A percentile compares a stretch with the other conserved stretches of the same genome.
phyloP scores from a whole-genome alignment of 2,888 invertebrate species.

The Hydraecia micacea region DNA sequence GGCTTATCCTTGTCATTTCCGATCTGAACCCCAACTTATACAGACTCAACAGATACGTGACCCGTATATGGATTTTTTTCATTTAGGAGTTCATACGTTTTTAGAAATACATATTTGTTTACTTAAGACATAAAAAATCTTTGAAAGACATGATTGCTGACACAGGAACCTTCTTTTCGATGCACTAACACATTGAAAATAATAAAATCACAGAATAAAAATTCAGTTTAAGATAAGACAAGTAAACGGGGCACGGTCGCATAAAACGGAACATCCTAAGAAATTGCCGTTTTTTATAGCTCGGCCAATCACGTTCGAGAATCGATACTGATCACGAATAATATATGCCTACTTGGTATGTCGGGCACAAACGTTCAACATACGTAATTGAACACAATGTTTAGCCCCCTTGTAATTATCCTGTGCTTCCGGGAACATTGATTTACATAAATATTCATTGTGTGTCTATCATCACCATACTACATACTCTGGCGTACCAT shows the following conservation, averaged over 20 bases:
- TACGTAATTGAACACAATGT: conserved; percentile 45
- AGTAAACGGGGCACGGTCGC: conserved; percentile 32
- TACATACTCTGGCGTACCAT: conserved; percentile 23
- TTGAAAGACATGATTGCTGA: conserved; percentile 10
- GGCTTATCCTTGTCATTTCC: conserved; percentile 75
- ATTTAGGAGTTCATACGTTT: conserved; percentile 30
- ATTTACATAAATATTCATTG: conserved; percentile 60
- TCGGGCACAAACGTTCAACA: conserved; percentile 29
- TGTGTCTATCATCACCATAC: conserved; percentile 40
- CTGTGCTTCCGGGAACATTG: conserved; percentile 38
- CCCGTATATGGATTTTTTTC: conserved; percentile 63
- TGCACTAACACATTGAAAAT: neutral
- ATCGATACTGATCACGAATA: conserved; percentile 49
- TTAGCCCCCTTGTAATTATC: conserved; percentile 48
- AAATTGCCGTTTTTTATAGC: conserved; percentile 54
- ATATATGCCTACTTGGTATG: conserved; percentile 36
- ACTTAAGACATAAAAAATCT: conserved; percentile 4
- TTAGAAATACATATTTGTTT: conserved; percentile 32
- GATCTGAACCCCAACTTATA: conserved; percentile 70
- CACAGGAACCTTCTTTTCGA: neutral
- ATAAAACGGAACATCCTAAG: conserved; percentile 55
- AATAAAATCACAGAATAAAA: conserved; percentile 30
- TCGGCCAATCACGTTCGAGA: conserved; percentile 48
- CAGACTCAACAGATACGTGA: conserved; percentile 75
- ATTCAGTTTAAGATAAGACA: conserved; percentile 35